Conservation (phyloP, 1,140 invertebrate species). For the Battus philenor region DNA sequence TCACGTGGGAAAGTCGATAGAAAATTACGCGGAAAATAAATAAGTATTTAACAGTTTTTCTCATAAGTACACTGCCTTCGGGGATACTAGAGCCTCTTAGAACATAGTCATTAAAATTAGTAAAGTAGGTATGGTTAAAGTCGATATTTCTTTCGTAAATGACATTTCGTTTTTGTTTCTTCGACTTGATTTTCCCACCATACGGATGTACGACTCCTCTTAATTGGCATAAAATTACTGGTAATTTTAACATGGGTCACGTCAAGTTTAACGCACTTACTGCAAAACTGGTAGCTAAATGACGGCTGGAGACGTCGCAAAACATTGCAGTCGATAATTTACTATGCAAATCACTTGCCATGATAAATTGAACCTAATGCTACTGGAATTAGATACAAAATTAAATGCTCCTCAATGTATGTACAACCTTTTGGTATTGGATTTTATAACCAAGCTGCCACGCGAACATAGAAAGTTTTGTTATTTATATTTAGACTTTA, state of each 20-base stretch:
- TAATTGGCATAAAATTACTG: constrained; percentile 3
- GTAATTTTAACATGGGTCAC: constrained; percentile 13
- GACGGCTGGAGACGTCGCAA: constrained; percentile 19
- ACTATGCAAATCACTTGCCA: background rate
- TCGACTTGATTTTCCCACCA: too few species aligned
- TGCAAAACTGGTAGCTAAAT: constrained; percentile 32
- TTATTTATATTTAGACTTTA: constrained; percentile 1
- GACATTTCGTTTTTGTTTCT: too few species aligned
- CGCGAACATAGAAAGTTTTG: background rate
- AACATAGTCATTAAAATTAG: too few species aligned
- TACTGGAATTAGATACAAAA: too few species aligned
- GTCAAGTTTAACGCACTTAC: constrained; percentile 34
- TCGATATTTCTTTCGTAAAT: too few species aligned
- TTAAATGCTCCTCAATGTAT: background rate
- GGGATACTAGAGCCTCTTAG: too few species aligned
- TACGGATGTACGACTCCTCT: too few species aligned
- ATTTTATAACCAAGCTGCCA: constrained; percentile 12
- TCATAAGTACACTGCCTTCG: too few species aligned
- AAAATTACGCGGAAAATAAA: too few species aligned
- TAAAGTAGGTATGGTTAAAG: too few species aligned
- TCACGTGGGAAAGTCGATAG: too few species aligned
- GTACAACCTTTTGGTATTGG: background rate
- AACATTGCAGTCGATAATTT: constrained; percentile 20
- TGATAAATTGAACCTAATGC: constrained; percentile 9
- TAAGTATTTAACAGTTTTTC: too few species aligned